Conservation (phyloP, 2,113 vertebrate genomes). For the Daphoenositta chrysoptera region DNA sequence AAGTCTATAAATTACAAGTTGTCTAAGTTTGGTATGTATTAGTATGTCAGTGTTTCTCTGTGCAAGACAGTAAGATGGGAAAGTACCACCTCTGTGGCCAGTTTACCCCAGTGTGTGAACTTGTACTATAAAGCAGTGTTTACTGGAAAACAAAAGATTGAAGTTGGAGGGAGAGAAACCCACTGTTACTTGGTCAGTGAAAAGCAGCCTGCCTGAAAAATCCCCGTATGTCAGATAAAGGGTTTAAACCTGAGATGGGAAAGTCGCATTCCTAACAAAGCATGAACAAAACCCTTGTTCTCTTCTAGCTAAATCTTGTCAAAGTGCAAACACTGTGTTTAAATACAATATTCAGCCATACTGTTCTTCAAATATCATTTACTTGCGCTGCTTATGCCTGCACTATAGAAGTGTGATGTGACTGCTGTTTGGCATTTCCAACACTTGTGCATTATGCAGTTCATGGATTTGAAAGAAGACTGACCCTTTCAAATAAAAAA, state of each 20-base stretch:
- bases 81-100: constrained; percentile 27
- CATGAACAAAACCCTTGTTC: constrained; percentile 71
- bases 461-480: constrained; percentile 74
- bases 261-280: constrained; percentile 56
- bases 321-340: constrained; percentile 70
- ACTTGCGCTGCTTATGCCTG: constrained; percentile 73
- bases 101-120: constrained; percentile 22
- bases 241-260: constrained; percentile 52
- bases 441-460: constrained; percentile 73
- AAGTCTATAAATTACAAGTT: constrained; percentile 65
- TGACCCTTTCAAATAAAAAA: constrained; percentile 73
- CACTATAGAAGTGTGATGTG: constrained; percentile 72
- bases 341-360: constrained; percentile 72
- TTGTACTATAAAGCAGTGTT: constrained; percentile 56
- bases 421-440: constrained; percentile 71
- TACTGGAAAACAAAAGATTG: constrained; percentile 35
- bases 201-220: constrained; percentile 60
- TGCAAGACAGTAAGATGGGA: constrained; percentile 58
- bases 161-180: constrained; percentile 26
- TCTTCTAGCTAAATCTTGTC: constrained; percentile 66
- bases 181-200: constrained; percentile 12
- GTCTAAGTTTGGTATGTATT: constrained; percentile 63
- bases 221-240: background rate
- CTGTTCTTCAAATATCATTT: constrained; percentile 63
- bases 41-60: constrained; percentile 71